A percentile compares a stretch with the other conserved stretches of the same genome.
These are phyloP conservation scores for Lepisosteus osseus DNA, from an alignment of 2,113 vertebrate species.

Conservation along the genomic window DNA sequence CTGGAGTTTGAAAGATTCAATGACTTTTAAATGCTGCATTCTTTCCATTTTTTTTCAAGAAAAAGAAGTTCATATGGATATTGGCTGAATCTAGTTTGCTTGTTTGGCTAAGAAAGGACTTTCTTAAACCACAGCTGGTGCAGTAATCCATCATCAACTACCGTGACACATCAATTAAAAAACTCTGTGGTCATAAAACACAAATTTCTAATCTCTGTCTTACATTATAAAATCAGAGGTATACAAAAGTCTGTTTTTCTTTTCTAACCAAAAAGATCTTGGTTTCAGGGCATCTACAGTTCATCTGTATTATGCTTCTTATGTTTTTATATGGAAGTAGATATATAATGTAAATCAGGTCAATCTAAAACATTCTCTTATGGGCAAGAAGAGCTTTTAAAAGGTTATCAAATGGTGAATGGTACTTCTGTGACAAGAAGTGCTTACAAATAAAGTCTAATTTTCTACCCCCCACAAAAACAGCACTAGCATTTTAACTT, in stretches of 20 bases:
- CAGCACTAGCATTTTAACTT: conserved; percentile 13
- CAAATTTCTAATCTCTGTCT: neutral
- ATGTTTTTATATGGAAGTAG: neutral
- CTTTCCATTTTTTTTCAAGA: too few relatives aligned
- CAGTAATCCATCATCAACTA: neutral
- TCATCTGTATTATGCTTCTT: conserved; percentile 17
- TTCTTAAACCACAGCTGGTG: neutral
- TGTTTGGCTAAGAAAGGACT: neutral
- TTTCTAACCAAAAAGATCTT: too few relatives aligned
- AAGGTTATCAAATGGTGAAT: neutral
- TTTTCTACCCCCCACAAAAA: conserved; percentile 8
- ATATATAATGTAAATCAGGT: neutral
- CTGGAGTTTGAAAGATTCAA: too few relatives aligned
- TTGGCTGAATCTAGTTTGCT: neutral
- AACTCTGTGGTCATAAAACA: neutral
- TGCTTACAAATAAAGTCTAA: neutral
- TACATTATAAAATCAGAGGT: too few relatives aligned
- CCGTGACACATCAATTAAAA: neutral
- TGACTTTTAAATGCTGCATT: too few relatives aligned
- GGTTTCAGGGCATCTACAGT: too few relatives aligned
- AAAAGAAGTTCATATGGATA: neutral
- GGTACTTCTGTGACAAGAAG: neutral
- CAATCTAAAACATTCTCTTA: neutral
- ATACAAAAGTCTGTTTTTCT: too few relatives aligned
- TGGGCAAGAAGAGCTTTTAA: neutral